Evolutionary conservation across 2,113 vertebrate genomes (phyloP), one percentile per base, ranked within the genome.

Genomic region (Parus major): DNA sequence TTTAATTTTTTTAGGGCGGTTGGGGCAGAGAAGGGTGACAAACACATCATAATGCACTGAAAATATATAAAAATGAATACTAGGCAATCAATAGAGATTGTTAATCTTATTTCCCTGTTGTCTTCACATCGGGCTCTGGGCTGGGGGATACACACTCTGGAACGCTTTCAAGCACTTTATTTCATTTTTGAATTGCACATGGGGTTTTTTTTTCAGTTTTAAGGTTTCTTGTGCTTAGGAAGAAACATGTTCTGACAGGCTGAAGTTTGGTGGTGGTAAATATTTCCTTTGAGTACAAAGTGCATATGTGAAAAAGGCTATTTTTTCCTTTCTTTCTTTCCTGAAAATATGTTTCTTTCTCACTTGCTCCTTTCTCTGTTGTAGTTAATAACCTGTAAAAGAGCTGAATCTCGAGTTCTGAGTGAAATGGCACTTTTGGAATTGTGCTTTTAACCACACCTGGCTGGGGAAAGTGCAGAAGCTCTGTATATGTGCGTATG

Each of bases 281-380:
- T 88, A 94, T 88, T 94, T 88, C 64, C 57, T 88, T 83, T 81
- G 82, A 81, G 64, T 92, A 83, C 44, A 70, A 92, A 83, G 49
- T 78, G 52, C 47, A 42, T 39, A 11, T 56, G 79, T 49, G 71
- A 86, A 85, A 95, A 71, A 57, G 15, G 13, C 11, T 77, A 60
- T 44, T 47, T 59, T 60, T 20, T 61, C 18, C 7, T 31, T 42
- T 24, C 13, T 56, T 68, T 66, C 39, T 23, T 9, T 4, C 9
- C 21, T 88, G 71, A 90, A 86, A 86, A 78, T 73, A 36, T 0
- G 8, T 65, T 93, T 82, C 31, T 73, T 82, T 53, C 79, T 86
- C 31, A 4, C 82, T 92, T 65, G 50, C 15, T 90, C 18, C 77
- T 82, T 82, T 90, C 49, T 80, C 28, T 70, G 33, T 64, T 93